Evolutionary conservation across 2,888 invertebrate genomes (phyloP), one percentile per base, ranked within the genome.

Genomic region (Andrena bucephala): DNA sequence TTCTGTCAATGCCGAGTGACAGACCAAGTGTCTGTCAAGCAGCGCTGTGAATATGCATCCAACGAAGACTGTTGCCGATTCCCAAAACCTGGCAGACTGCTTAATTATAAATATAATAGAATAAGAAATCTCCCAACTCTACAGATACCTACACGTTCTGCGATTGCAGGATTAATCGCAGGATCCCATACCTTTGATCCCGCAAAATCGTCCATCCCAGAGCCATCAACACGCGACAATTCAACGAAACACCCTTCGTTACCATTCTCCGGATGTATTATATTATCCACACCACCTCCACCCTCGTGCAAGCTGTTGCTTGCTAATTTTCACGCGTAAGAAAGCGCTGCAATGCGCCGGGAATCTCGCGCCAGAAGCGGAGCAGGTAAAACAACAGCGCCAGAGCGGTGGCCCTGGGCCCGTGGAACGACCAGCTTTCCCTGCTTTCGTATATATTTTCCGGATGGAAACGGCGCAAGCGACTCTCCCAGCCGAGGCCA

Each of bases 401-500:
- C 63, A 5, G 63, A 27, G 24, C 13, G 8, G 20, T 8, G 16
- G 7, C 29, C 36, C 16, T 7, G 4, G 27, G n/a, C 16, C 13
- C 16, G 20, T 3, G 52, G 54, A 54, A 29, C 50, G 29, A 31
- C 59, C 20, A n/a, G 60, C 36, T 31, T 69, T 67, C 66, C 27
- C 27, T 42, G 4, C 70, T 54, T 71, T 72, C 63, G 57, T 69
- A 52, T 59, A 73, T 78, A 78, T 81, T 78, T 78, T 78, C 78
- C 73, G 33, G 48, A 63, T 63, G 68, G 57, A 74, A 76, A 69
- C 52, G 65, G 57, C 10, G 60, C 57, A 36, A 78, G 8, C 63
- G 68, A 50, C 24, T 62, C 62, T 57, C 69, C 48, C 27, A 24
- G 33, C 13, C 67, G 77, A 57, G 48, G 36, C 71, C 72, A 86